phyloP scores from a whole-genome alignment of 2,113 vertebrate genomes.

The Mobula birostris region DNA sequence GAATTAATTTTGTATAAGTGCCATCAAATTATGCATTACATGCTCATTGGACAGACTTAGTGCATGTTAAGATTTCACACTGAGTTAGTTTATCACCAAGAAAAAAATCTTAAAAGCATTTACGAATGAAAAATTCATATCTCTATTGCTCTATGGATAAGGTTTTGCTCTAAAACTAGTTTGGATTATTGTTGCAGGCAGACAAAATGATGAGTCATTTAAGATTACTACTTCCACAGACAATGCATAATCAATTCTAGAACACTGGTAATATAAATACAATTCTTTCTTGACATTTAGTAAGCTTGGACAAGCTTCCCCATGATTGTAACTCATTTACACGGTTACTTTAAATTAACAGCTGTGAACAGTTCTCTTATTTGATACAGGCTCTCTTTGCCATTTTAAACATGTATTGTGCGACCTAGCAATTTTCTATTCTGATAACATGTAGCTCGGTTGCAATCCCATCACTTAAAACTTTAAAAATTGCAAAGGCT shows the following conservation, averaged over 20 bases:
- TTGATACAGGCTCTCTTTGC: not conserved
- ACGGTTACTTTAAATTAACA: not conserved
- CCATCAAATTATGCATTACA: too few relatives aligned
- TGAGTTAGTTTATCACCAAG: not conserved
- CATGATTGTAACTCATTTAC: not conserved
- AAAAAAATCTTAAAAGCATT: not conserved
- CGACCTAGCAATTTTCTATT: not conserved
- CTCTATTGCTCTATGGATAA: not conserved
- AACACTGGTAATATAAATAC: not conserved
- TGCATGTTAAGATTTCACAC: not conserved
- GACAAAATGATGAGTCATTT: not conserved
- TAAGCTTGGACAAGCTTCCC: not conserved
- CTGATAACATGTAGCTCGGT: not conserved
- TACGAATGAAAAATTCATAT: not conserved
- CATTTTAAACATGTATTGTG: not conserved
- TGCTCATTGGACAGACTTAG: not conserved
- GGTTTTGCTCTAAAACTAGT: not conserved
- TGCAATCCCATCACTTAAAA: not conserved
- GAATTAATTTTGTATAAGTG: not conserved
- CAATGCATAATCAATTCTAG: not conserved
- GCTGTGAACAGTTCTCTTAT: not conserved
- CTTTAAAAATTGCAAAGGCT: not conserved
- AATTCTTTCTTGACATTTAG: not conserved
- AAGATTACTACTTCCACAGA: not conserved
- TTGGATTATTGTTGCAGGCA: not conserved